Percentiles rank a stretch among this genome's conserved stretches.
These are phyloP conservation scores for Parnassius apollo DNA, from an alignment of 2,888 invertebrate genomes.

Conservation along the genomic window DNA sequence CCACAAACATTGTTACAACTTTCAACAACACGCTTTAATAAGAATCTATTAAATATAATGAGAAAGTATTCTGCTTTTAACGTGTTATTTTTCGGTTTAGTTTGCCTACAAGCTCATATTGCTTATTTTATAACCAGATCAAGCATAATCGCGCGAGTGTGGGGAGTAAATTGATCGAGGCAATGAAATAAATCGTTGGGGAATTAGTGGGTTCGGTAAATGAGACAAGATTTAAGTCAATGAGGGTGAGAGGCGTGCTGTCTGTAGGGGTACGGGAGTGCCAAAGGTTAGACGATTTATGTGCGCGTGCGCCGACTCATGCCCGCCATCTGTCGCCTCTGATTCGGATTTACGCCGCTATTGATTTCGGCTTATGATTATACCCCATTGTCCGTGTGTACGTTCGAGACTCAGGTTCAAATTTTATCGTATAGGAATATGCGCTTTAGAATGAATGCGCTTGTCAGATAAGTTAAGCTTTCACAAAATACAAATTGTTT, in stretches of 20 bases:
- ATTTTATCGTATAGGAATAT: slow-evolving; percentile 16
- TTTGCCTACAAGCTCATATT: slow-evolving; percentile 15
- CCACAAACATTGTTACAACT: slow-evolving; percentile 17
- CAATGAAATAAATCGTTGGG: slow-evolving; percentile 42
- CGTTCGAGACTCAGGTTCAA: neutral
- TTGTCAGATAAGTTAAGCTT: neutral
- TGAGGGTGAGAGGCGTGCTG: slow-evolving; percentile 41
- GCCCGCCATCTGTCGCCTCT: slow-evolving; percentile 50
- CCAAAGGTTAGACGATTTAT: slow-evolving; percentile 66
- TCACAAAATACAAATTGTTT: neutral
- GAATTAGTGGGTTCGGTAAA: slow-evolving; percentile 41
- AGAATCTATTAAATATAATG: slow-evolving; percentile 23
- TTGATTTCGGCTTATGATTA: slow-evolving; percentile 50
- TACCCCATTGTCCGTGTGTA: slow-evolving; percentile 57
- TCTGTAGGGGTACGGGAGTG: slow-evolving; percentile 35
- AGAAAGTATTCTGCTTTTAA: slow-evolving; percentile 14
- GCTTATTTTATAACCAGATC: slow-evolving; percentile 15
- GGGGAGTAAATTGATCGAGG: slow-evolving; percentile 16
- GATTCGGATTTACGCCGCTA: slow-evolving; percentile 62
- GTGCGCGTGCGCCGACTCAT: slow-evolving; percentile 44
- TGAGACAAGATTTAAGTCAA: slow-evolving; percentile 39
- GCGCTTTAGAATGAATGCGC: neutral
- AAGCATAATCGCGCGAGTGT: neutral
- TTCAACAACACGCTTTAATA: slow-evolving; percentile 16
- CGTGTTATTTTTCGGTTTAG: slow-evolving; percentile 14